A percentile compares a stretch with the other conserved stretches of the same genome.
phyloP scores from a whole-genome alignment of 2,888 invertebrate genomes.

The Eupithecia subfuscata region DNA sequence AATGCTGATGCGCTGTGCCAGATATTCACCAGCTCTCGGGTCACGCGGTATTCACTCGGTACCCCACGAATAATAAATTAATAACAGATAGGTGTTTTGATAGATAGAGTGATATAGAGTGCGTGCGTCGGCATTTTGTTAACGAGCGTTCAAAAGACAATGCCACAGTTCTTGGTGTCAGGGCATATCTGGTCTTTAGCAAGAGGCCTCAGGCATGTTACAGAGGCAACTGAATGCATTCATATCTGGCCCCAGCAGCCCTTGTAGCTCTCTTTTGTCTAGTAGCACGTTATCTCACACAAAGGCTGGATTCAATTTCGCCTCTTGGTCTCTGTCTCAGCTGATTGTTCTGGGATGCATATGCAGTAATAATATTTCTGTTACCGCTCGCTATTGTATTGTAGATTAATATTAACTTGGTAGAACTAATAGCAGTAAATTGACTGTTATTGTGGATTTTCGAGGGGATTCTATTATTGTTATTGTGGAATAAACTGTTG shows the following conservation, averaged over 20 bases:
- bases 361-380: not conserved
- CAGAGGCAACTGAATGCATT: conserved; percentile 47
- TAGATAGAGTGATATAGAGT: too few relatives aligned
- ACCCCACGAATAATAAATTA: too few relatives aligned
- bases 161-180: too few relatives aligned
- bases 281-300: conserved; percentile 28
- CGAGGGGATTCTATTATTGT: not conserved
- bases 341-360: conserved; percentile 18
- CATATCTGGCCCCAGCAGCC: conserved; percentile 48
- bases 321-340: conserved; percentile 7
- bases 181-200: not conserved
- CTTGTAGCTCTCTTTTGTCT: conserved; percentile 42
- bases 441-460: not conserved
- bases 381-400: not conserved
- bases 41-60: too few relatives aligned
- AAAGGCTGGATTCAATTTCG: conserved; percentile 37
- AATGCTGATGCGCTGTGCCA: too few relatives aligned
- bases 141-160: too few relatives aligned
- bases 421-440: not conserved
- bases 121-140: too few relatives aligned
- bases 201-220: not conserved
- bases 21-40: too few relatives aligned
- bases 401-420: not conserved
- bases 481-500: not conserved
- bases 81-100: too few relatives aligned